Conservation (phyloP, 2,888 invertebrate species). For the Eurytoma californica region DNA sequence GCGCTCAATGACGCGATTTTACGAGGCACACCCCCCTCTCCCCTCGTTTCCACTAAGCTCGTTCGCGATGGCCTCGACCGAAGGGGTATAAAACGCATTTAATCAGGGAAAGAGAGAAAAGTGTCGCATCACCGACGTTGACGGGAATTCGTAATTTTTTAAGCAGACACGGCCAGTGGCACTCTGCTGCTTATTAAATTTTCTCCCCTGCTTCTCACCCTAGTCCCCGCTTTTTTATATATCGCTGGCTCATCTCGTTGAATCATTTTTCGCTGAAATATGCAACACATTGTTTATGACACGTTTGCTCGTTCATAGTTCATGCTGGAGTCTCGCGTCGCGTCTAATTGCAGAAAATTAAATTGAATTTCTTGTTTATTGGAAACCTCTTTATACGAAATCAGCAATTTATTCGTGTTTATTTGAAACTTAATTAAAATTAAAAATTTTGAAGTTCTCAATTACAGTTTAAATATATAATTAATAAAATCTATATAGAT, state of each 20-base stretch:
- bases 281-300: not conserved
- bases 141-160: slow-evolving; percentile 42
- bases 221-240: not conserved
- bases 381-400: too few species aligned
- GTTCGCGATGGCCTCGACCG: not conserved
- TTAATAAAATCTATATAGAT: too few species aligned
- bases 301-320: not conserved
- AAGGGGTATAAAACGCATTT: slow-evolving; percentile 25
- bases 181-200: slow-evolving; percentile 15
- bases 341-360: too few species aligned
- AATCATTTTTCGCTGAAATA: not conserved
- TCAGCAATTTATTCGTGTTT: too few species aligned
- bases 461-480: too few species aligned
- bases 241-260: not conserved
- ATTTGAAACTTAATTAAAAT: too few species aligned
- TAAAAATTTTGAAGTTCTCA: too few species aligned
- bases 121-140: slow-evolving; percentile 11
- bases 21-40: not conserved
- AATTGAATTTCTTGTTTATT: not conserved
- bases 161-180: slow-evolving; percentile 7
- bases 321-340: too few species aligned
- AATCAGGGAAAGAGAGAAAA: slow-evolving; percentile 34
- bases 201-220: not conserved
- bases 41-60: not conserved
- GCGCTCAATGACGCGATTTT: not conserved